These are phyloP conservation scores for Triplophysa siluroides DNA, from an alignment of 2,113 vertebrate species.

Conservation along the genomic window DNA sequence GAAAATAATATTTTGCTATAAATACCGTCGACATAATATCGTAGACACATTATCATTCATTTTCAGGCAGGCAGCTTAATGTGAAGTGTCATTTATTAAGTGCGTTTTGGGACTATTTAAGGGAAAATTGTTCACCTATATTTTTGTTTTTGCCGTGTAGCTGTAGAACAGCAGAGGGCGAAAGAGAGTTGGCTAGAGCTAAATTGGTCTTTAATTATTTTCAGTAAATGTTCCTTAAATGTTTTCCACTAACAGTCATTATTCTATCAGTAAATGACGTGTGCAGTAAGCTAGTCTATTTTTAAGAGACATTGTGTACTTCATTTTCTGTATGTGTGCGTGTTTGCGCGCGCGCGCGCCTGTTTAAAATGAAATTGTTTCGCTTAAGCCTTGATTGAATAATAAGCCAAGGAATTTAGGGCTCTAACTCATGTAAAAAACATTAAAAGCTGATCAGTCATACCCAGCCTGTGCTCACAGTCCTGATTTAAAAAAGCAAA, in stretches of 20 bases:
- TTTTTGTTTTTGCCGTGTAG: slow-evolving; percentile 26
- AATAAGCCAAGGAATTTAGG: slow-evolving; percentile 36
- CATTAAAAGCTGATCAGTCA: slow-evolving; percentile 44
- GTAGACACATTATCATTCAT: neutral
- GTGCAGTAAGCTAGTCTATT: neutral
- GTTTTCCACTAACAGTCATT: neutral
- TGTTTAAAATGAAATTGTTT: slow-evolving; percentile 17
- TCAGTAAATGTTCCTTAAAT: neutral
- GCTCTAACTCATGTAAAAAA: slow-evolving; percentile 40
- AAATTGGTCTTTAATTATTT: neutral
- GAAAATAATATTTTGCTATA: neutral
- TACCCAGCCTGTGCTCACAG: slow-evolving; percentile 42
- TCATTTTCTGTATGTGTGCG: neutral
- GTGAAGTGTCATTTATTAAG: neutral
- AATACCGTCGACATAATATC: too few relatives aligned
- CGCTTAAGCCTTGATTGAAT: slow-evolving; percentile 43
- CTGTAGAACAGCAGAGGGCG: slow-evolving; percentile 25
- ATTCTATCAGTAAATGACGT: neutral
- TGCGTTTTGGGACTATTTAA: neutral
- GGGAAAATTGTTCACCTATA: neutral
- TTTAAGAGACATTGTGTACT: neutral
- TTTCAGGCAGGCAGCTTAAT: neutral
- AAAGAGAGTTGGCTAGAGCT: neutral
- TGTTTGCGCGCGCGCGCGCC: slow-evolving; percentile 11
- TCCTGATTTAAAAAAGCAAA: slow-evolving; percentile 42